phyloP scores from a whole-genome alignment of 1,140 invertebrate species.

The Drosophila lacertosa region DNA sequence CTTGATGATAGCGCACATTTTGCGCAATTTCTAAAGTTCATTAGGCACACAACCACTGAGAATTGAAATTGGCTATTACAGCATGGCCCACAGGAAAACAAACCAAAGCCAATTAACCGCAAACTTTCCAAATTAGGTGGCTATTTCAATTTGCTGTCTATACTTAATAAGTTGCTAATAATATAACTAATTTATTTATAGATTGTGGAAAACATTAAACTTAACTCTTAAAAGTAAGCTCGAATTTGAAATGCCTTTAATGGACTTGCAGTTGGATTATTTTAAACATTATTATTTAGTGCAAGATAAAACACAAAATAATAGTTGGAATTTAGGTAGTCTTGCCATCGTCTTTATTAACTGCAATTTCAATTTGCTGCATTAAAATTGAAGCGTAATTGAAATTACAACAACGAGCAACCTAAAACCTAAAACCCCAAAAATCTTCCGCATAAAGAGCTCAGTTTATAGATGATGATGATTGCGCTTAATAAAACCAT shows the following conservation, averaged over 20 bases:
- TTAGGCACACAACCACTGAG: conserved; percentile 14
- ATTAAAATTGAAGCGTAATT: conserved; percentile 60
- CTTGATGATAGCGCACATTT: conserved; percentile 49
- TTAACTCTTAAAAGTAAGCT: no score
- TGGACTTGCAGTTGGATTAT: no score
- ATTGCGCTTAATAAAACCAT: conserved; percentile 71
- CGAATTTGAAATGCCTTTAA: no score
- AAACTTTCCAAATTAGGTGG: conserved; percentile 24
- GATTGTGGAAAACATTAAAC: neutral
- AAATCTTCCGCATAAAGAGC: conserved; percentile 33
- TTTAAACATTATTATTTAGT: neutral
- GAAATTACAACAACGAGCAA: conserved; percentile 57
- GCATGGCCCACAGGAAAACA: conserved; percentile 8
- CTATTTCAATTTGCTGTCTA: neutral
- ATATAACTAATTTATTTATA: neutral
- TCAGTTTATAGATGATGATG: conserved; percentile 41
- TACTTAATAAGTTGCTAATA: neutral
- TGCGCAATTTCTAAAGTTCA: conserved; percentile 8
- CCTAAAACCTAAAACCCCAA: conserved; percentile 3
- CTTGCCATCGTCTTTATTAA: conserved; percentile 17
- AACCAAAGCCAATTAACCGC: conserved; percentile 52
- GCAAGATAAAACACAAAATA: neutral
- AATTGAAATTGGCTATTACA: conserved; percentile 35
- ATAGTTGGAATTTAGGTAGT: conserved; percentile 7
- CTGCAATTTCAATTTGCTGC: conserved; percentile 58